Evolutionary conservation across 2,797 vertebrate species (phyloP), one percentile per base, ranked within the genome.

Genomic region (Enteromius mattozi): DNA sequence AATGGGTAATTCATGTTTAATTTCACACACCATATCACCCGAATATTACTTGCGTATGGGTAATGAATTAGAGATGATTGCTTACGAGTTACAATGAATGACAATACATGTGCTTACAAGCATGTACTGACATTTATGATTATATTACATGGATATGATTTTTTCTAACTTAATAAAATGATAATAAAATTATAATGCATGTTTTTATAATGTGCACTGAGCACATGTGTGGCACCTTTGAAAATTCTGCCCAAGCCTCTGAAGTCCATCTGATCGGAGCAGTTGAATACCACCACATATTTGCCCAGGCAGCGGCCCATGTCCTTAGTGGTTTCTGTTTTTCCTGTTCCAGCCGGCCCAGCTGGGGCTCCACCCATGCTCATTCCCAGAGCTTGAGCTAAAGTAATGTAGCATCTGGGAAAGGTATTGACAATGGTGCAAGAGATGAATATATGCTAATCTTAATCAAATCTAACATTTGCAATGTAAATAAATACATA

Each of bases 201-300:
- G 9, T 65, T 76, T 65, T 47, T 61, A 24, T 27, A 65, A 45
- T 51, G 6, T 66, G 27, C 33, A 80, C 12, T 80, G 4, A 74
- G 40, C 30, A 49, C 37, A 66, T 6, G 5, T 42, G n/a, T 82
- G 63, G n/a, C 65, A 74, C 98, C 98, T 97, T 99, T 99, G 89
- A 97, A 98, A 90, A 99, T 99, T 90, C 98, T 95, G 61, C 98
- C 98, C 86, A 99, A 93, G 33, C 98, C 98, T 94, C 98, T 94
- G 90, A 99, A 99, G 92, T 99, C 98, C 98, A 99, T 99, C 91
- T 99, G 98, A 85, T 99, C 98, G 6, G 98, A 99, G 77, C 98
- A 99, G 87, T 99, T 99, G 92, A 99, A 99, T 85, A 99, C 97
- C 74, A 99, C 98, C 6, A 99, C 97, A 0, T 99, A 99, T 88